These are phyloP conservation scores for Nephrotoma guestfalica DNA, from an alignment of 2,888 invertebrate species.

Conservation along the genomic window DNA sequence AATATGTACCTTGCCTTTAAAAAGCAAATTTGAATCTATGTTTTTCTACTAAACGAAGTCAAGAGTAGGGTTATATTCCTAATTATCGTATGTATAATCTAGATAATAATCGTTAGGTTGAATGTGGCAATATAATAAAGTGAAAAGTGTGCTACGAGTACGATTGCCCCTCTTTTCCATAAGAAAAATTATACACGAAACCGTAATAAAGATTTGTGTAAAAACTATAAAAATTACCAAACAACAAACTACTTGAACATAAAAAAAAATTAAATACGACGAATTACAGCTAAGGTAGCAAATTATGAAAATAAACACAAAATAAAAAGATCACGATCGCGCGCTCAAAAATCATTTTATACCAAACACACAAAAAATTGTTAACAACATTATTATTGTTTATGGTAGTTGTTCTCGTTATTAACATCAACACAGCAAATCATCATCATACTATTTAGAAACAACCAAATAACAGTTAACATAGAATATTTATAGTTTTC, in stretches of 20 bases:
- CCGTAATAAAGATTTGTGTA: neutral
- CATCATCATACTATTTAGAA: neutral
- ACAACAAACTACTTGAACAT: neutral
- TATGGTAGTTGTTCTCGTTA: neutral
- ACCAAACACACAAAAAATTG: neutral
- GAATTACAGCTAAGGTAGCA: neutral
- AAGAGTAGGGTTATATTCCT: too few relatives aligned
- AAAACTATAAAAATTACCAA: neutral
- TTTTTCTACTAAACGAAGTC: too few relatives aligned
- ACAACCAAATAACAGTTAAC: neutral
- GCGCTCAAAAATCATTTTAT: neutral
- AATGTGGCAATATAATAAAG: neutral
- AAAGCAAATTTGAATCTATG: too few relatives aligned
- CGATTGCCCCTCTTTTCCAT: neutral
- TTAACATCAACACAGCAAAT: neutral
- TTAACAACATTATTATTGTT: neutral
- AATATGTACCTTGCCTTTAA: too few relatives aligned
- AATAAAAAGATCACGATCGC: neutral
- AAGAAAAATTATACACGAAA: neutral
- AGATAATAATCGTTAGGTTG: neutral
- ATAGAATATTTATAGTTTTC: neutral
- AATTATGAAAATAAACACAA: neutral
- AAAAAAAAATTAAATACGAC: neutral
- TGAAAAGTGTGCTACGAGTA: neutral
- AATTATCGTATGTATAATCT: too few relatives aligned